Evolutionary conservation across 2,888 invertebrate genomes (phyloP), one percentile per base, ranked within the genome.

Genomic region (Zeuzera pyrina): DNA sequence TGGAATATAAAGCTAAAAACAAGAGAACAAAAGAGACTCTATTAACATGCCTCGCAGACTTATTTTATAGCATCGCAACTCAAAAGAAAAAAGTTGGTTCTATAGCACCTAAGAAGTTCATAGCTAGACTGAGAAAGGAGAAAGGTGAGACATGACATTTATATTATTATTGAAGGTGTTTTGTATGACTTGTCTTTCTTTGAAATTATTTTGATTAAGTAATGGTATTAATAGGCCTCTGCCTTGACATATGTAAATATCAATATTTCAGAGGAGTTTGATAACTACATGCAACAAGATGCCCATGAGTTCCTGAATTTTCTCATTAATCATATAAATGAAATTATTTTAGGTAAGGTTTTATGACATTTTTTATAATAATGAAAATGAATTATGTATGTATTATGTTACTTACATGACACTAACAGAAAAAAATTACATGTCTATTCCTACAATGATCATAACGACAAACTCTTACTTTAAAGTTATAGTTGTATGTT

Each of bases 281-380:
- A 99, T 83, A 99, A 99, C 77, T 99, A 98, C 65, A 96, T 98
- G 94, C 98, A 99, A 76, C 99, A 99, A 84, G 99, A 99, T 90
- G 99, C 99, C 29, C 99, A 99, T 71, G 99, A 99, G 72, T 99
- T 99, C 85, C 88, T 99, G 42, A 99, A 99, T 79, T 99, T 98
- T 77, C 87, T 99, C 41, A 94, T 99, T 44, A 99, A 99, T 83
- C 96, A 97, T 64, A 97, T 98, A 59, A 97, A 97, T 79, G 98
- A 98, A 86, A 95, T 97, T 55, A 94, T 99, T 59, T 86, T 97
- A 84, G 96, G 96, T 91, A 85, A 88, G 87, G 76, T n/a, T n/a
- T n/a, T n/a, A n/a, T n/a, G n/a, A n/a, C n/a, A n/a, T n/a, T n/a
- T n/a, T n/a, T n/a, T n/a, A n/a, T n/a, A n/a, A n/a, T n/a, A n/a